Base-by-base conservation (phyloP, 37 sponge, comb jelly and placozoan genomes). In the Chondrosia reniformis region DNA sequence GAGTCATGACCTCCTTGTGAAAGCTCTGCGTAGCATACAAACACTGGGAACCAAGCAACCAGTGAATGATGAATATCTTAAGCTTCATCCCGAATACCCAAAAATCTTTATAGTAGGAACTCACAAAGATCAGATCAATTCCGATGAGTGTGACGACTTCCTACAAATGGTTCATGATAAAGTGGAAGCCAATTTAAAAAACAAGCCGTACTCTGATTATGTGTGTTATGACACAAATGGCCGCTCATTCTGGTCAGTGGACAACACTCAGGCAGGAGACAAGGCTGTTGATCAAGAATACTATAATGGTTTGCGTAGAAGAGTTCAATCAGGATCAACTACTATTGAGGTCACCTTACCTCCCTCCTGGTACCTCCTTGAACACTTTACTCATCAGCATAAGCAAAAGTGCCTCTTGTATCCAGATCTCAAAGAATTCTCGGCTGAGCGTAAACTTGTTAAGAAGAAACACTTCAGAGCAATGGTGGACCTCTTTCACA, bases 211-310 rank as follows among this genome's bases (percentile, higher is more conserved):
- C 13, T 25, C 24, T 19, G 24, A 39, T 13, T 69, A 39, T 34
- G 36, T 69, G 2, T 44, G 21, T 8, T 69, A 69, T 40, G 72
- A 69, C 44, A 19, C 72, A 69, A 69, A 40, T 1, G 72, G 12
- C 22, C 38, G 72, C 15, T 69, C 44, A 24, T 69, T 69, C 43
- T 69, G 72, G 72, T 41, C 72, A 40, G 72, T 69, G 39, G 72
- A 69, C 72, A 69, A 69, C 72, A 69, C 72, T 4, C 38, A 69
- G 43, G 72, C 72, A 12, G 72, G 72, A 41, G 21, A 39, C n/a
- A 25, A 36, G 39, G 72, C 32, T 22, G 72, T n/a, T 69, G 72
- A 36, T 22, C 44, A 13, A 21, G 72, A 69, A 7, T 69, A 69
- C 22, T 25, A 43, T n/a, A 40, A 40, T 44, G n/a, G 24, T 25